Percentiles rank a stretch among this genome's conserved stretches.
Evolutionary conservation across 2,797 vertebrate genomes (phyloP).

Genomic region (Enteromius radiatus): DNA sequence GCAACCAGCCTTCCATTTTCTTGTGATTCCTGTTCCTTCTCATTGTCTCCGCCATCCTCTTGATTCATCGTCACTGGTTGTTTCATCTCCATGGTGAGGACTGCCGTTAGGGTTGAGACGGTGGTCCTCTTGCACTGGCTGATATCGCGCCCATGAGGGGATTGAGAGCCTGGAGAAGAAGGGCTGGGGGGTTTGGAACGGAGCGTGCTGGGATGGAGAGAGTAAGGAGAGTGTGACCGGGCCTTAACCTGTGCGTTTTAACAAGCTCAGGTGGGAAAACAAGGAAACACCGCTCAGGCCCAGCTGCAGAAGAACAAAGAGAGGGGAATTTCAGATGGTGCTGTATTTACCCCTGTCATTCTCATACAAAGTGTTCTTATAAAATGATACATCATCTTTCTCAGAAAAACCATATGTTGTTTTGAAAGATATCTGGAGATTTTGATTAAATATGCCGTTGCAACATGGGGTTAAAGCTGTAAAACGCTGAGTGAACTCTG

Average conservation of each 20-base stretch:
- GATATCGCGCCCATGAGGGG: conserved; percentile 82
- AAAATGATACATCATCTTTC: conserved; percentile 16
- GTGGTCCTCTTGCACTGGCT: conserved; percentile 68
- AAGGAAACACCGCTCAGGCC: conserved; percentile 32
- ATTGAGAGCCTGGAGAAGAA: conserved; percentile 57
- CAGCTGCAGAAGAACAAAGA: conserved; percentile 67
- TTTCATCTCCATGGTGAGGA: conserved; percentile 85
- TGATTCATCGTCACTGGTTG: conserved; percentile 75
- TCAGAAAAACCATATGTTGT: conserved; percentile 15
- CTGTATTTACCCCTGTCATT: neutral
- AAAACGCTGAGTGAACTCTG: conserved; percentile 35
- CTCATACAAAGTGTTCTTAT: neutral
- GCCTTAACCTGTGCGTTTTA: conserved; percentile 47
- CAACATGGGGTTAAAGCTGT: conserved; percentile 51
- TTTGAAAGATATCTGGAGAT: conserved; percentile 28
- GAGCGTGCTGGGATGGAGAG: conserved; percentile 25
- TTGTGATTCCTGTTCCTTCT: conserved; percentile 67
- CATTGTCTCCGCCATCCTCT: conserved; percentile 73
- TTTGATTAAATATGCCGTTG: conserved; percentile 4
- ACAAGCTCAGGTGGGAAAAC: conserved; percentile 52
- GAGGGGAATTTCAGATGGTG: conserved; percentile 43
- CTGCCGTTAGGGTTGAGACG: conserved; percentile 61
- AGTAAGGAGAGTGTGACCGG: conserved; percentile 36
- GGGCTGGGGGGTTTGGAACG: conserved; percentile 18
- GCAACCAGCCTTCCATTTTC: conserved; percentile 81